These are phyloP conservation scores for Rousettus leschenaultii DNA, from an alignment of 2,113 vertebrate species.

Conservation along the genomic window DNA sequence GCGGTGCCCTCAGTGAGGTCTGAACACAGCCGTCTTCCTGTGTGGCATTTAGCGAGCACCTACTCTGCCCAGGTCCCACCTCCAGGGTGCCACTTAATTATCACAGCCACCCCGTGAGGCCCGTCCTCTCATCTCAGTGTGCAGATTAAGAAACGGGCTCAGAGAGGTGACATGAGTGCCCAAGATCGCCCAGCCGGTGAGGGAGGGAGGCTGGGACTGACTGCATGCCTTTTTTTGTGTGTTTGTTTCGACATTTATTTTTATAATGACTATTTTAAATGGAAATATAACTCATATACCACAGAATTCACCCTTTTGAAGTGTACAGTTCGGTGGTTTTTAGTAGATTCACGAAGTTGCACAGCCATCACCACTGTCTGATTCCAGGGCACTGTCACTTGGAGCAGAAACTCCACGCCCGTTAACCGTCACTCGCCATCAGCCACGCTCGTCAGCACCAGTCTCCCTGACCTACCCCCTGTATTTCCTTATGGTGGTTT, in stretches of 20 bases:
- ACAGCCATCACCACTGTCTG: fast-evolving
- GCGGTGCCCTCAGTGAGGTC: too few species aligned
- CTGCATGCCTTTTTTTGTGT: fast-evolving
- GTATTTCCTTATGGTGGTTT: fast-evolving
- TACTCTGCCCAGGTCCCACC: fast-evolving
- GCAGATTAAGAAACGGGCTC: background rate
- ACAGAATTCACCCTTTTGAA: background rate
- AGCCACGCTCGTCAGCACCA: fast-evolving
- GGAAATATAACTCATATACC: background rate
- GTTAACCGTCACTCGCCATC: fast-evolving
- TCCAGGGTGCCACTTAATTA: too few species aligned
- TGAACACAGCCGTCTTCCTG: background rate
- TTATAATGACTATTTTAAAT: background rate
- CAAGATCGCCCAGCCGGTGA: fast-evolving
- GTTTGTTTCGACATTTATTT: too few species aligned
- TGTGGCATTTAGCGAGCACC: background rate
- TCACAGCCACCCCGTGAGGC: background rate
- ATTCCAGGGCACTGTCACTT: background rate
- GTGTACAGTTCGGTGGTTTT: too few species aligned
- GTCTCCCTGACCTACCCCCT: fast-evolving
- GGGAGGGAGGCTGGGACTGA: background rate
- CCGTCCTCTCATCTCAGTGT: background rate
- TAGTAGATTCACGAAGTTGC: fast-evolving
- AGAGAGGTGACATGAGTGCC: background rate
- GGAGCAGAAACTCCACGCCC: fast-evolving